Evolutionary conservation across 2,797 vertebrate species (phyloP), one percentile per base, ranked within the genome.

Genomic region (Uromys caudimaculatus): DNA sequence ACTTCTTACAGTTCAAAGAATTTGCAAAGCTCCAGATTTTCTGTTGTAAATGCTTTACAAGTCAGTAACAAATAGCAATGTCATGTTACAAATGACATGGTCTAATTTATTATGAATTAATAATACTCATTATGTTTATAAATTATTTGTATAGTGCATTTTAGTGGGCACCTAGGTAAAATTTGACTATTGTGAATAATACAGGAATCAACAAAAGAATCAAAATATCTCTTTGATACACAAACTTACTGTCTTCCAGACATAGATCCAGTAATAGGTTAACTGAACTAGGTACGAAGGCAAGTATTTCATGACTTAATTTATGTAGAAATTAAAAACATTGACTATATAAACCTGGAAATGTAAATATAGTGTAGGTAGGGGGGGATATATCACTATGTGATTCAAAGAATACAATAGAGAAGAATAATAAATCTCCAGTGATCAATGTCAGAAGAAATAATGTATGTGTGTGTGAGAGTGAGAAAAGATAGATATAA

Each of bases 31-130:
- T 90, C 14, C 27, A 78, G 17, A 91, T 44, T 17, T 89, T 94
- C 29, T 73, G 35, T 69, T 71, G 71, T 82, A 93, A 93, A 78
- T 94, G 12, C 35, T 93, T 89, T 35, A 60, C 52, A 71, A 71
- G 52, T 86, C 24, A 79, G n/a, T 85, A 58, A 16, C 17, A 38
- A 85, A 76, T 69, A 82, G 29, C 7, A 58, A 29, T 54, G 21
- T 12, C 54, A 76, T 60, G 54, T 87, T 86, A 27, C 17, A 58
- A 76, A 35, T 44, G n/a, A 24, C 12, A 89, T 19, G 1, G 32
- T 44, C 5, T 88, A 9, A 1, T 32, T 58, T 19, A 41, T 60
- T 7, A 54, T n/a, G 0, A 56, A 21, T 60, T 12, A 60, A 35
- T 44, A 76, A 35, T 35, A 89, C 1, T 35, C 6, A 56, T 41